Conservation (phyloP, 2,797 vertebrate species). For the Danio albolineatus region DNA sequence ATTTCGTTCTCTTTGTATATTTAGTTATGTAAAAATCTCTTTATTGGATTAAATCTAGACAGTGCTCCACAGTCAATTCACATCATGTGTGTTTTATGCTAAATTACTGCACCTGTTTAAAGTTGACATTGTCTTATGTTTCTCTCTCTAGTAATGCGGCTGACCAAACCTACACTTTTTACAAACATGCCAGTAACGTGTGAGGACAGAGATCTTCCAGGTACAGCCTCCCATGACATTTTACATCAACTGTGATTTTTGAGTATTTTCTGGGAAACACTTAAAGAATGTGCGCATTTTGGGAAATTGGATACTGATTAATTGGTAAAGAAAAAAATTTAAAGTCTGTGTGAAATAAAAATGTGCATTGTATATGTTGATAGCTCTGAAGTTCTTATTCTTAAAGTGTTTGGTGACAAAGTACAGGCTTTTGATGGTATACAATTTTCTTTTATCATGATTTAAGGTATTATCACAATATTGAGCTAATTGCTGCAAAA, state of each 20-base stretch:
- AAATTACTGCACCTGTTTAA: not conserved
- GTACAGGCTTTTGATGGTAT: no score
- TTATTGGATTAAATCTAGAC: not conserved
- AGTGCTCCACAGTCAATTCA: not conserved
- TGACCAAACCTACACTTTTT: conserved; percentile 97
- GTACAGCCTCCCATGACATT: conserved; percentile 71
- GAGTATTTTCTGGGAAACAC: not conserved
- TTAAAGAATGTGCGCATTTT: not conserved
- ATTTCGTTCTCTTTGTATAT: not conserved
- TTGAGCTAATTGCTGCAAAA: no score
- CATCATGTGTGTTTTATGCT: not conserved
- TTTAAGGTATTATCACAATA: no score
- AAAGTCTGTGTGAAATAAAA: no score
- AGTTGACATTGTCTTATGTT: conserved; percentile 29
- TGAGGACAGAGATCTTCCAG: conserved; percentile 95
- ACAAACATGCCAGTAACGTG: conserved; percentile 97
- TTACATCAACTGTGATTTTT: not conserved
- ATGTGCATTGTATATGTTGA: no score
- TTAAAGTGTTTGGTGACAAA: no score
- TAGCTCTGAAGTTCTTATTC: no score
- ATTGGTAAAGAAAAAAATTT: not conserved
- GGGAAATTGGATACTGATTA: not conserved
- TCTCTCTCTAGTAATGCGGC: conserved; percentile 89
- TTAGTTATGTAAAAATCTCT: no score
- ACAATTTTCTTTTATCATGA: no score